phyloP scores from a whole-genome alignment of 64 coral and sea anemone genomes.

The Actinia tenebrosa region DNA sequence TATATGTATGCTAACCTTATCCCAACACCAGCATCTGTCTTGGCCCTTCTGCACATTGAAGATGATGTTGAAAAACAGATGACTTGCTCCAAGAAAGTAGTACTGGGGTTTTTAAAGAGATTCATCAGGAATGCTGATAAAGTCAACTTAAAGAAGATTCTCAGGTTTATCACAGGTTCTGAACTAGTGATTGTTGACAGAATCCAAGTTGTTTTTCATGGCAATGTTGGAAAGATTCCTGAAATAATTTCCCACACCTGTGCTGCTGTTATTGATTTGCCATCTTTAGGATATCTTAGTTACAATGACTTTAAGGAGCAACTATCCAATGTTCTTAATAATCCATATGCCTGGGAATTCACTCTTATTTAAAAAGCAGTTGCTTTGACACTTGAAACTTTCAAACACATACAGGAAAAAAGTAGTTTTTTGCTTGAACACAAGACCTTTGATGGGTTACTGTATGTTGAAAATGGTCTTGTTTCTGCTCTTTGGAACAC shows the following conservation, averaged over 20 bases:
- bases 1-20: slow-evolving; percentile 31
- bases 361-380: neutral
- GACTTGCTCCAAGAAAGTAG: slow-evolving; percentile 20
- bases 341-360: slow-evolving; percentile 36
- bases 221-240: slow-evolving; percentile 20
- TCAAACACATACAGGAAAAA: too few relatives aligned
- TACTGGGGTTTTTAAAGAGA: slow-evolving; percentile 41
- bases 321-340: slow-evolving; percentile 18
- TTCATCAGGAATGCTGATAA: slow-evolving; percentile 26
- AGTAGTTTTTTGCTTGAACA: too few relatives aligned
- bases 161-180: slow-evolving; percentile 46
- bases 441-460: neutral
- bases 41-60: neutral
- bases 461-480: neutral
- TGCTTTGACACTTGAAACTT: too few relatives aligned
- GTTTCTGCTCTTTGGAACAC: too few relatives aligned
- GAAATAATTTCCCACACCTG: slow-evolving; percentile 41
- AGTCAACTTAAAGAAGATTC: neutral
- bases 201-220: slow-evolving; percentile 40
- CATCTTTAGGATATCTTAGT: slow-evolving; percentile 36
- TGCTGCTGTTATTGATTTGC: slow-evolving; percentile 45
- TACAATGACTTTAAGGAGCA: slow-evolving; percentile 48
- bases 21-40: slow-evolving; percentile 14
- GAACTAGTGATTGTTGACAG: slow-evolving; percentile 7
- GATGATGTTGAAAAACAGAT: slow-evolving; percentile 29